Conservation (phyloP, 2,888 invertebrate genomes). For the Lissocephala sabroskyi region DNA sequence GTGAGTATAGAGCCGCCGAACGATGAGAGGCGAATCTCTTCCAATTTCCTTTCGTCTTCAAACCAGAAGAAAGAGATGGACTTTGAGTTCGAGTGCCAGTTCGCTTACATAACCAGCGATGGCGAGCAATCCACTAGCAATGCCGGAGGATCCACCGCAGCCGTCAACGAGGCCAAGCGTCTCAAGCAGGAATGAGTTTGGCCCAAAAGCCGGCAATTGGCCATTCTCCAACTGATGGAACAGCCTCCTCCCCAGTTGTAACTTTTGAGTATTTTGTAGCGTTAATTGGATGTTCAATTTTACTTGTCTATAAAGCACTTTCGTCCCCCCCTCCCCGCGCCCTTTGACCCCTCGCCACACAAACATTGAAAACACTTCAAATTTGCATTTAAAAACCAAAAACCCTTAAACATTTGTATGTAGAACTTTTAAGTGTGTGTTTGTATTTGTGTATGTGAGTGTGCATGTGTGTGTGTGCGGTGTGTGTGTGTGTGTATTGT, state of each 20-base stretch:
- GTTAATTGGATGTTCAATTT: slow-evolving; percentile 24
- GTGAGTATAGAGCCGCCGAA: slow-evolving; percentile 41
- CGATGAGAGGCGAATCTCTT: background rate
- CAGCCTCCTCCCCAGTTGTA: background rate
- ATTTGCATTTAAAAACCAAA: slow-evolving; percentile 47
- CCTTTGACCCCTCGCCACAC: background rate
- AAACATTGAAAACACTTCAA: slow-evolving; percentile 20
- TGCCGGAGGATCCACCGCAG: too few species aligned
- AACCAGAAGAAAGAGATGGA: slow-evolving; percentile 68
- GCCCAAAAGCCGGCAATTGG: background rate
- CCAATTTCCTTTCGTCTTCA: background rate
- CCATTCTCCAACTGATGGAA: background rate
- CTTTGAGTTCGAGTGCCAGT: slow-evolving; percentile 69
- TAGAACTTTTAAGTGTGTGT: slow-evolving; percentile 13
- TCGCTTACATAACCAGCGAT: slow-evolving; percentile 64
- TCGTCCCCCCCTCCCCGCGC: too few species aligned
- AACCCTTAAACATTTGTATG: slow-evolving; percentile 28
- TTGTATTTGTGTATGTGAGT: slow-evolving; percentile 35
- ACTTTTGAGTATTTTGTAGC: slow-evolving; percentile 14
- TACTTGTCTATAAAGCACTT: slow-evolving; percentile 11
- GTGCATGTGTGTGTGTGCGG: slow-evolving; percentile 9
- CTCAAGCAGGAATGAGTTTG: slow-evolving; percentile 69
- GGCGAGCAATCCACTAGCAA: slow-evolving; percentile 39
- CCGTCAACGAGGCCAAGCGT: slow-evolving; percentile 59
- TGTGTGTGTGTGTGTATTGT: slow-evolving; percentile 17